These are phyloP conservation scores for Syngnathus floridae DNA, from an alignment of 2,113 vertebrate genomes.

Conservation along the genomic window DNA sequence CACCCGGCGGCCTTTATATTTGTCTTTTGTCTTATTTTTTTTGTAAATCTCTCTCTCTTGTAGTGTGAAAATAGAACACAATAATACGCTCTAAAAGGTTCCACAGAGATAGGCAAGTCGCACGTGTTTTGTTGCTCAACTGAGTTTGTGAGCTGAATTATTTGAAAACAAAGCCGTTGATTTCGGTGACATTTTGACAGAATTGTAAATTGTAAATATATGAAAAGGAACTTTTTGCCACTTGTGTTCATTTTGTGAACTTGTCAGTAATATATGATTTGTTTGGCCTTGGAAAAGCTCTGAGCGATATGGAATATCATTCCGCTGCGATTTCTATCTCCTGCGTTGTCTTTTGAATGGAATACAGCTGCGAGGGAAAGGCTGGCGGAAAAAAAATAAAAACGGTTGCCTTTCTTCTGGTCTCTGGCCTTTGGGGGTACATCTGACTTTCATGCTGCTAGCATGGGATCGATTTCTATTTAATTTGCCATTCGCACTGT, in stretches of 20 bases:
- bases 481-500: neutral
- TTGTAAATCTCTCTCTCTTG: neutral
- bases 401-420: neutral
- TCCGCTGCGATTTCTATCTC: neutral
- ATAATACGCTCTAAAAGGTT: conserved; percentile 13
- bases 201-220: neutral
- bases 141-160: neutral
- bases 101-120: conserved; percentile 9
- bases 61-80: conserved; percentile 12
- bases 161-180: neutral
- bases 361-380: neutral
- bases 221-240: neutral
- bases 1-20: neutral
- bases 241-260: neutral
- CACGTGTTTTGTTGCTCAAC: neutral
- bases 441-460: neutral
- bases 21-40: conserved; percentile 7
- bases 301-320: no score
- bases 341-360: neutral
- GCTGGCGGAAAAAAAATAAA: neutral
- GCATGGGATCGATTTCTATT: neutral
- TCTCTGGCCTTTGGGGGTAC: neutral
- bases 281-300: neutral
- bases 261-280: neutral
- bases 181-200: neutral